These are phyloP conservation scores for Eolophus roseicapilla DNA, from an alignment of 2,113 vertebrate species.

Conservation along the genomic window DNA sequence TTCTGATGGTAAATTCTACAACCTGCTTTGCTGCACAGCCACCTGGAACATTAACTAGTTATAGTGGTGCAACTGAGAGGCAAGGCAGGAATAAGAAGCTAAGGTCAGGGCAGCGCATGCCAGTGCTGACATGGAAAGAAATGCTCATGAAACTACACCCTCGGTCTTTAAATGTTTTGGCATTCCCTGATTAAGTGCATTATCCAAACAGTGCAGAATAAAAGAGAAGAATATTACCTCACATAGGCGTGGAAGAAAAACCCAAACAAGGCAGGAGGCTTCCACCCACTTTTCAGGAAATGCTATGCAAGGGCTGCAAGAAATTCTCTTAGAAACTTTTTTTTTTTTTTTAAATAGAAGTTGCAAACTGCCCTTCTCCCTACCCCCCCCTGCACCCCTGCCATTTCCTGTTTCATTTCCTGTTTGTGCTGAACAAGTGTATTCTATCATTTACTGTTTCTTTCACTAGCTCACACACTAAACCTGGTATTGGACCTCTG, in stretches of 20 bases:
- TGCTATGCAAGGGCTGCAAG: background rate
- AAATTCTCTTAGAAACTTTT: background rate
- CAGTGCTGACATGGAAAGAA: background rate
- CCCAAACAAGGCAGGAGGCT: background rate
- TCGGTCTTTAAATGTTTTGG: background rate
- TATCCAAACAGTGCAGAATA: background rate
- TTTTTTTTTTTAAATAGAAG: background rate
- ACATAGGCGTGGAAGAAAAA: background rate
- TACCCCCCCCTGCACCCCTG: background rate
- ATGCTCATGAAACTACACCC: background rate
- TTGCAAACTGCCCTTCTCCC: background rate
- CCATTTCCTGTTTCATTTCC: background rate
- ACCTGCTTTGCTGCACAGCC: conserved; percentile 30
- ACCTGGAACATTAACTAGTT: conserved; percentile 51
- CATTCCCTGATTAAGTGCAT: background rate
- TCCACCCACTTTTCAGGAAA: background rate
- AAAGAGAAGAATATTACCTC: background rate
- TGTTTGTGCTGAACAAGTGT: background rate
- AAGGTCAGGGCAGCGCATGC: background rate
- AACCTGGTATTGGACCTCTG: background rate
- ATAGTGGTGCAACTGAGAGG: background rate
- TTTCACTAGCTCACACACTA: background rate
- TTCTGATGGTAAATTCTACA: conserved; percentile 65
- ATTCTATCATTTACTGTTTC: background rate
- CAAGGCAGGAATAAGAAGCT: conserved; percentile 7